Conservation (phyloP, 2,797 vertebrate species). For the Takifugu ocellatus region DNA sequence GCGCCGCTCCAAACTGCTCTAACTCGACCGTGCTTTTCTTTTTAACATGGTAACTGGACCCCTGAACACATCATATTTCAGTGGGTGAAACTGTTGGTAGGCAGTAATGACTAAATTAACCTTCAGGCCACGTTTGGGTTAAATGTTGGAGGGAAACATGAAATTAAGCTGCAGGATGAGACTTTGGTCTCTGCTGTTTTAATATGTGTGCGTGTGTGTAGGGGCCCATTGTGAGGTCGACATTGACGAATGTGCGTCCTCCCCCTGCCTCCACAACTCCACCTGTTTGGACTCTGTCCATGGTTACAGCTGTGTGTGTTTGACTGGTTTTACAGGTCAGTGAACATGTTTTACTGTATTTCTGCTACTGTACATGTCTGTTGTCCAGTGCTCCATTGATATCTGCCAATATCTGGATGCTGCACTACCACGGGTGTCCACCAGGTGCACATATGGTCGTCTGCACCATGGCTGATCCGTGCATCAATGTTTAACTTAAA, state of each 20-base stretch:
- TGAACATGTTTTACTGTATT: slow-evolving; percentile 2
- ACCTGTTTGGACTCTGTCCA: slow-evolving; percentile 72
- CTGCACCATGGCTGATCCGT: no score
- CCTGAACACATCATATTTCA: no score
- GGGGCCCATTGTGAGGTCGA: slow-evolving; percentile 78
- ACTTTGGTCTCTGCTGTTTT: background rate
- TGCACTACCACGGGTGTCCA: no score
- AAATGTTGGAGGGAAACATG: background rate
- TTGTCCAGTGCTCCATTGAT: background rate
- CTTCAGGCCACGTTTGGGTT: no score
- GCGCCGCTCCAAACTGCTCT: no score
- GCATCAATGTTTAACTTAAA: no score
- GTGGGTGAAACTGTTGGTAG: no score
- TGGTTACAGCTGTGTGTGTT: slow-evolving; percentile 72
- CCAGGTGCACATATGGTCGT: no score
- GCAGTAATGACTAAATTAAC: no score
- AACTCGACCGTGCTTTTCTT: no score
- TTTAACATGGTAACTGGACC: no score
- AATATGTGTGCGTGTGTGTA: slow-evolving; percentile 33
- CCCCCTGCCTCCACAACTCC: slow-evolving; percentile 72
- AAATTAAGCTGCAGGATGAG: background rate
- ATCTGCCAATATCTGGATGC: no score
- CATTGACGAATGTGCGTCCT: slow-evolving; percentile 75
- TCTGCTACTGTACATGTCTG: background rate
- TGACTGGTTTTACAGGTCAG: slow-evolving; percentile 77